These are phyloP conservation scores for Siniperca chuatsi DNA, from an alignment of 2,113 vertebrate genomes.

Conservation along the genomic window DNA sequence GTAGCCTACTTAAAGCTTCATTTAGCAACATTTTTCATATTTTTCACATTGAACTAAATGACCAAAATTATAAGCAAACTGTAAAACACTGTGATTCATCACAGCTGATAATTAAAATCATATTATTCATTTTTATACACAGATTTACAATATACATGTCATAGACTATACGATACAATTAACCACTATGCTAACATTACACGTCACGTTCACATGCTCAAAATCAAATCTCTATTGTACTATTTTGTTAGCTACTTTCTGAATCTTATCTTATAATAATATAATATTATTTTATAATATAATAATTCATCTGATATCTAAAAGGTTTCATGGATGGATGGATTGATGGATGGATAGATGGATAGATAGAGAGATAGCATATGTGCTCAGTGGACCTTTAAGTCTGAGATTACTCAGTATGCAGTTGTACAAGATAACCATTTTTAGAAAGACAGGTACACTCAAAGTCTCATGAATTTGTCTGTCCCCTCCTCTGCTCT, in stretches of 20 bases:
- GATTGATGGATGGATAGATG: not conserved
- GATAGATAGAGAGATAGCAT: slow-evolving; percentile 22
- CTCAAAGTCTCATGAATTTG: slow-evolving; percentile 53
- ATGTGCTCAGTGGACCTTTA: slow-evolving; percentile 17
- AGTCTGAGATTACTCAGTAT: slow-evolving; percentile 13
- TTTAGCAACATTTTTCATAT: not conserved
- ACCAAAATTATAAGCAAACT: not conserved
- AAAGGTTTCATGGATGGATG: not conserved
- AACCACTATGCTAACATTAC: not conserved
- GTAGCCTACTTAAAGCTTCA: not conserved
- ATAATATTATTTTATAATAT: not conserved
- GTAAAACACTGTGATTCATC: not conserved
- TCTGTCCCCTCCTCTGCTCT: slow-evolving; percentile 45
- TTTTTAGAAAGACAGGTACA: slow-evolving; percentile 29
- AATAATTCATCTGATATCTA: not conserved
- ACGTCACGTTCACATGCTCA: not conserved
- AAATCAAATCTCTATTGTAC: not conserved
- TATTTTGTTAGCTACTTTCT: not conserved
- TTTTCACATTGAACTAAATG: not conserved
- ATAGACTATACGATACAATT: not conserved
- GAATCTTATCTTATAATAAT: too few relatives aligned
- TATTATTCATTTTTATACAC: not conserved
- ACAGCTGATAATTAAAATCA: not conserved
- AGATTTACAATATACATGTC: not conserved
- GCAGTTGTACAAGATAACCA: not conserved